Conservation (phyloP, 1,140 invertebrate genomes). For the Camponotus floridanus region DNA sequence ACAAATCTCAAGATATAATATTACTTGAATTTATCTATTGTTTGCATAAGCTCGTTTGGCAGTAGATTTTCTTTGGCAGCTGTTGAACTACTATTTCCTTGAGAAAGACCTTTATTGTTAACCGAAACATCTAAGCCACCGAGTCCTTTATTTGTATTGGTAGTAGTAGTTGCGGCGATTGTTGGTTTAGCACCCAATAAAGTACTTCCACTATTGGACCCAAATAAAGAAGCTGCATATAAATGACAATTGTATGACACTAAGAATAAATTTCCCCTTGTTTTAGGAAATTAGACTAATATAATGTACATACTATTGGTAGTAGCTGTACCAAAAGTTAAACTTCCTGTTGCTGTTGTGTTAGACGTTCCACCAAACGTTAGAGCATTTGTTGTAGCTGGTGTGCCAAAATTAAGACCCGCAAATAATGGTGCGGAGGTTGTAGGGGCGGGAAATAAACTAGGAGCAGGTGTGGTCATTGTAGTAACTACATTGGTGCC, state of each 20-base stretch:
- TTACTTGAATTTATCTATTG: slow-evolving; percentile 88
- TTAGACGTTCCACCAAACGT: slow-evolving; percentile 79
- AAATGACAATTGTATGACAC: slow-evolving; percentile 42
- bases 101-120: slow-evolving; percentile 86
- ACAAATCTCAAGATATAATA: slow-evolving; percentile 58
- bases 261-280: slow-evolving; percentile 60
- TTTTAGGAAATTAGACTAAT: slow-evolving; percentile 8
- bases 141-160: slow-evolving; percentile 86
- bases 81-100: slow-evolving; percentile 87
- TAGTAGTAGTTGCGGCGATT: slow-evolving; percentile 74
- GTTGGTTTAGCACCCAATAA: slow-evolving; percentile 83
- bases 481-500: slow-evolving; percentile 68
- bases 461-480: slow-evolving; percentile 65
- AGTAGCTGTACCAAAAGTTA: slow-evolving; percentile 79
- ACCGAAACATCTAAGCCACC: slow-evolving; percentile 89
- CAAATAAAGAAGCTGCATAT: slow-evolving; percentile 80
- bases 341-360: slow-evolving; percentile 73
- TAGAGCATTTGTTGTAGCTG: slow-evolving; percentile 67
- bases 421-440: slow-evolving; percentile 65
- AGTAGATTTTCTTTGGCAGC: slow-evolving; percentile 90
- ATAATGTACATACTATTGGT: slow-evolving; percentile 73
- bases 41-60: slow-evolving; percentile 90
- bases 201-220: slow-evolving; percentile 67
- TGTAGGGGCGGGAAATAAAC: slow-evolving; percentile 71
- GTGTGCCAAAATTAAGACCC: slow-evolving; percentile 74